phyloP scores from a whole-genome alignment of 2,113 vertebrate genomes.

The Felis catus region F.catus_Fca126_mat1.0 CM031423.1:88157001-88157500 shows the following conservation, averaged over 20 bases:
- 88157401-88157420: neutral
- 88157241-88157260: neutral
- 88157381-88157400: neutral
- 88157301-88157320: neutral
- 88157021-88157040: no score
- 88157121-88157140: rapidly evolving
- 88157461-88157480: neutral
- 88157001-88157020: neutral
- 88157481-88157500: neutral
- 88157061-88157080: rapidly evolving
- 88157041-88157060: rapidly evolving
- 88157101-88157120: neutral
- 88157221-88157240: rapidly evolving
- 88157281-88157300: neutral
- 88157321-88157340: no score
- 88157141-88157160: neutral
- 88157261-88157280: rapidly evolving
- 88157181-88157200: neutral
- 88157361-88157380: neutral
- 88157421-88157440: no score
- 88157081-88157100: neutral
- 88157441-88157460: neutral
- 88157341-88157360: neutral
- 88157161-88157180: neutral
- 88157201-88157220: rapidly evolving